These are phyloP conservation scores for Nomada flava DNA, from an alignment of 2,888 invertebrate genomes.

Conservation along the genomic window DNA sequence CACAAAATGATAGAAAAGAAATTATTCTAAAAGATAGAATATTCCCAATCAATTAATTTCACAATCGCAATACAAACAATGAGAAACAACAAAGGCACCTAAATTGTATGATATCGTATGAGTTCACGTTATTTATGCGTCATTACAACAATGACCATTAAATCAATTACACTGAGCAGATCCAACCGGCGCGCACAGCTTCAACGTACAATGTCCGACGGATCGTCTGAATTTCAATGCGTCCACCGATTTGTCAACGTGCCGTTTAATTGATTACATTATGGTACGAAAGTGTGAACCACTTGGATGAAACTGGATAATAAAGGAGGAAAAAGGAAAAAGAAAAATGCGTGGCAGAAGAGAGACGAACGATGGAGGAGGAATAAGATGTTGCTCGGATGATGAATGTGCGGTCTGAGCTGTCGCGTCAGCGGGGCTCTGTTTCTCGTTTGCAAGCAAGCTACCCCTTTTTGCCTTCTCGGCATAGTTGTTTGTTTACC, in stretches of 20 bases:
- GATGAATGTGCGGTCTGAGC: slow-evolving; percentile 81
- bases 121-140: background rate
- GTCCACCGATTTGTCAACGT: slow-evolving; percentile 4
- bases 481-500: slow-evolving; percentile 9
- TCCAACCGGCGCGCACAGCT: no score
- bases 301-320: slow-evolving; percentile 46
- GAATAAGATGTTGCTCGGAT: slow-evolving; percentile 74
- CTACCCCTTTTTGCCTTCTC: slow-evolving; percentile 62
- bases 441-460: slow-evolving; percentile 81
- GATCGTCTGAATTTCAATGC: slow-evolving; percentile 1
- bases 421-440: slow-evolving; percentile 80
- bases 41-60: no score
- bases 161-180: background rate
- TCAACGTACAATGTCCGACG: background rate
- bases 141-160: background rate
- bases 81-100: no score
- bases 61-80: background rate
- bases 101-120: no score
- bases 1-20: no score
- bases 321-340: slow-evolving; percentile 28
- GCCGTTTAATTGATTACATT: slow-evolving; percentile 62
- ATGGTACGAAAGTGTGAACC: slow-evolving; percentile 51
- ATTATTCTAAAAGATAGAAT: no score
- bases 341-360: slow-evolving; percentile 10
- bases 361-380: slow-evolving; percentile 36